Conservation (phyloP, 2,888 invertebrate genomes). For the Drosophila merina region DNA sequence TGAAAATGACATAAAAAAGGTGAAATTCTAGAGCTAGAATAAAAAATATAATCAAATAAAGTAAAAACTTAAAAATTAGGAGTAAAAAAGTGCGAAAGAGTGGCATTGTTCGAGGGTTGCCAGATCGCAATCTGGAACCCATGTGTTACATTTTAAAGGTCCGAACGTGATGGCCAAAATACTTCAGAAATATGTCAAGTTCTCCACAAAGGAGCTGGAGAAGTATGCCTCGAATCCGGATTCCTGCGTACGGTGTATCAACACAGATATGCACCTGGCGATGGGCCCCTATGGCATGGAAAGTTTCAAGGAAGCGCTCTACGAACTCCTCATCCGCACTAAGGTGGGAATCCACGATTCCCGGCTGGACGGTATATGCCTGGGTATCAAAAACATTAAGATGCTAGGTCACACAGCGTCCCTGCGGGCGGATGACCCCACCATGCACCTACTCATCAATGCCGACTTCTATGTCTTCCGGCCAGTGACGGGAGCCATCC, state of each 20-base stretch:
- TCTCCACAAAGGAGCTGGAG: constrained; percentile 84
- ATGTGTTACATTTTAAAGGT: constrained; percentile 46
- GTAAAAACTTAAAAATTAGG: not conserved
- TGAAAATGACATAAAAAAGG: no score
- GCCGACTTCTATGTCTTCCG: constrained; percentile 88
- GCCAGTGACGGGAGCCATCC: constrained; percentile 85
- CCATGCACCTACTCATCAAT: constrained; percentile 86
- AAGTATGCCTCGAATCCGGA: constrained; percentile 84
- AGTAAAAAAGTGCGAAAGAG: not conserved
- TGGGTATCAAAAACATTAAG: constrained; percentile 87
- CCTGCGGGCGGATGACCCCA: constrained; percentile 85
- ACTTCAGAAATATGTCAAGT: constrained; percentile 82
- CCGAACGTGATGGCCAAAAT: constrained; percentile 76
- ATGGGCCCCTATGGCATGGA: constrained; percentile 85
- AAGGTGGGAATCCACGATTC: constrained; percentile 85
- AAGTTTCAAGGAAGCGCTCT: constrained; percentile 84
- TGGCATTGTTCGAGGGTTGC: constrained; percentile 10
- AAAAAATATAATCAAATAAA: not conserved
- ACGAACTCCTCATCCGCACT: constrained; percentile 82
- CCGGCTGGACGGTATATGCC: constrained; percentile 86
- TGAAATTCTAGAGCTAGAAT: no score
- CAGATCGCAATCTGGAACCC: constrained; percentile 41
- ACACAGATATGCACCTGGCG: constrained; percentile 84
- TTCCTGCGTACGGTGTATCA: constrained; percentile 85
- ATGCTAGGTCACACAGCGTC: constrained; percentile 84